Evolutionary conservation across 2,797 vertebrate genomes (phyloP).

Genomic region (Falco naumanni): DNA sequence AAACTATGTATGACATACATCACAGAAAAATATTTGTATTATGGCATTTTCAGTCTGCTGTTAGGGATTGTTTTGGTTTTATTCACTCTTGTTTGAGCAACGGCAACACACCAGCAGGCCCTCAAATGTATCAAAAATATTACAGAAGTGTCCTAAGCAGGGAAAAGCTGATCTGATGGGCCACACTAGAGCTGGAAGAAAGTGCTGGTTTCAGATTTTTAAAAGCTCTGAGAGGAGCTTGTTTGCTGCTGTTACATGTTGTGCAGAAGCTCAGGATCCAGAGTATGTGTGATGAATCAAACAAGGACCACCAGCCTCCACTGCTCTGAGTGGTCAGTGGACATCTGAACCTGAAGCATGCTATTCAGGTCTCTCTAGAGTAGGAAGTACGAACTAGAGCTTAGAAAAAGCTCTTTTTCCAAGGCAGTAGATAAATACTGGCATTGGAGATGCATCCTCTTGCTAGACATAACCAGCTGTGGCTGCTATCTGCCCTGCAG

Average conservation of each 20-base stretch:
- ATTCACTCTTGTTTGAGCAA: not conserved
- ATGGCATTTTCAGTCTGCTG: not conserved
- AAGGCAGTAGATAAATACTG: not conserved
- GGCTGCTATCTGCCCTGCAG: not conserved
- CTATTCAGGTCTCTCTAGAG: not conserved
- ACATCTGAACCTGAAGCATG: not conserved
- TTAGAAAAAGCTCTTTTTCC: not conserved
- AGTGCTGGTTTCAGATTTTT: not conserved
- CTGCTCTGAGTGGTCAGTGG: no score
- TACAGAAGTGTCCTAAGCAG: not conserved
- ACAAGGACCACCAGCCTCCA: no score
- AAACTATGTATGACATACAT: not conserved
- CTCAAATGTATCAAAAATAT: not conserved
- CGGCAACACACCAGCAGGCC: not conserved
- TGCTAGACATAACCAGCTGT: not conserved
- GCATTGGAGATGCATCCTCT: not conserved
- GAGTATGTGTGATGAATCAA: not conserved
- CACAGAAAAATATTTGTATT: not conserved
- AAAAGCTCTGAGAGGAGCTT: not conserved
- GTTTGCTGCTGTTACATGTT: not conserved
- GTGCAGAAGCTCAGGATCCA: not conserved
- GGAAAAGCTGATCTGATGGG: not conserved
- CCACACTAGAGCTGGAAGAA: not conserved
- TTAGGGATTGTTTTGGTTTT: not conserved
- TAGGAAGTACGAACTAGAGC: accelerated